A percentile compares a stretch with the other conserved stretches of the same genome.
Evolutionary conservation across 2,113 vertebrate genomes (phyloP).

Genomic region (Indicator indicator): DNA sequence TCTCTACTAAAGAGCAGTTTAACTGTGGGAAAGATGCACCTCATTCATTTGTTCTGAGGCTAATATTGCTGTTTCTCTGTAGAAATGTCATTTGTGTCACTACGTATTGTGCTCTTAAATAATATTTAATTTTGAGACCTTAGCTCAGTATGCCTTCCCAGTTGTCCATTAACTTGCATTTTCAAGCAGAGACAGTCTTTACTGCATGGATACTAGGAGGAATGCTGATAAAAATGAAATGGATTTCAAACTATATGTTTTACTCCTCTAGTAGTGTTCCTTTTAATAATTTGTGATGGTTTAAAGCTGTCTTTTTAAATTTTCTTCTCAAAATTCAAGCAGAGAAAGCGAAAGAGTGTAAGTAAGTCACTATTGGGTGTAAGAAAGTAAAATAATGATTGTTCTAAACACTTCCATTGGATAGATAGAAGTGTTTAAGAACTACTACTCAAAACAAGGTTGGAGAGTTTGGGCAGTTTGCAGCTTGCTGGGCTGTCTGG

Average conservation of each 20-base stretch:
- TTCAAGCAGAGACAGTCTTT: neutral
- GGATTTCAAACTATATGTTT: neutral
- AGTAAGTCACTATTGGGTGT: too few relatives aligned
- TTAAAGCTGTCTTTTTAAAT: too few relatives aligned
- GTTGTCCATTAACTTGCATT: neutral
- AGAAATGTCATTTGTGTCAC: constrained; percentile 23
- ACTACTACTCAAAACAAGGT: too few relatives aligned
- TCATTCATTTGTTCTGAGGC: neutral
- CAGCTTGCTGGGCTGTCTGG: too few relatives aligned
- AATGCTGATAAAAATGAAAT: neutral
- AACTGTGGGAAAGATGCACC: neutral
- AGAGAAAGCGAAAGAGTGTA: too few relatives aligned
- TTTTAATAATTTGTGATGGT: neutral
- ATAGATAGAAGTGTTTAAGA: too few relatives aligned
- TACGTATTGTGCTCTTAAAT: constrained; percentile 1
- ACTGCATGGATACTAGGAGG: neutral
- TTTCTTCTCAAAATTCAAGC: too few relatives aligned
- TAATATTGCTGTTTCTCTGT: neutral
- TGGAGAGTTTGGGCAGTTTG: too few relatives aligned
- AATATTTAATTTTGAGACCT: constrained; percentile 42
- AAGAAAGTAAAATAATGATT: too few relatives aligned
- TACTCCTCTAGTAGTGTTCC: neutral
- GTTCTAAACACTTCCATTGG: too few relatives aligned
- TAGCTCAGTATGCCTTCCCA: neutral
- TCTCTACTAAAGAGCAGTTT: constrained; percentile 11